phyloP scores from a whole-genome alignment of 2,113 vertebrate genomes.

The Bettongia penicillata region DNA sequence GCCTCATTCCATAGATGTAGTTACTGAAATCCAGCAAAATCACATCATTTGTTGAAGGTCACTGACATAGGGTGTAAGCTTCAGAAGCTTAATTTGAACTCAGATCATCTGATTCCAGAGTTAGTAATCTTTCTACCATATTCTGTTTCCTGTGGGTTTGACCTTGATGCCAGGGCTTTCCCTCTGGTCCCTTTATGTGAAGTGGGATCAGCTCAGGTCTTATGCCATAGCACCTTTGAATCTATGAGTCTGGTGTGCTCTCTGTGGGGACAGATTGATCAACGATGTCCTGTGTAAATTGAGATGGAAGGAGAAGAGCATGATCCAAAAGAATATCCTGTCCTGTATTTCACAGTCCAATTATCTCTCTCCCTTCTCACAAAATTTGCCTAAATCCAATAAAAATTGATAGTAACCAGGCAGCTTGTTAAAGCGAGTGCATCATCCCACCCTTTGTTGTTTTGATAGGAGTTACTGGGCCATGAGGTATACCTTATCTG shows the following conservation, averaged over 20 bases:
- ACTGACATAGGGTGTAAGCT: no score
- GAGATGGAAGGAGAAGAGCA: neutral
- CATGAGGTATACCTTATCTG: neutral
- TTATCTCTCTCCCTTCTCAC: neutral
- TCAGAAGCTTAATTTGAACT: neutral
- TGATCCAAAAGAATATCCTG: neutral
- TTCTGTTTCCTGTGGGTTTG: neutral
- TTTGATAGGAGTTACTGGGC: neutral
- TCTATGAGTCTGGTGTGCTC: neutral
- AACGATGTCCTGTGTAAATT: neutral
- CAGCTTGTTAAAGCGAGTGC: neutral
- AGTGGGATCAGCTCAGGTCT: neutral
- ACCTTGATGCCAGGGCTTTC: neutral
- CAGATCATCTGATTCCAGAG: neutral
- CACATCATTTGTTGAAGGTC: neutral
- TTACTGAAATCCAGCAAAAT: neutral
- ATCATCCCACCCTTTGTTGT: neutral
- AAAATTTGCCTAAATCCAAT: neutral
- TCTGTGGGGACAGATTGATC: neutral
- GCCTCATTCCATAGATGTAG: neutral
- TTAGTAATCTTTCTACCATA: neutral
- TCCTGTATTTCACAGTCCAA: neutral
- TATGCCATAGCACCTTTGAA: neutral
- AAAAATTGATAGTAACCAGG: neutral
- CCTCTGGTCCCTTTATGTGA: neutral